These are phyloP conservation scores for Actenoides hombroni DNA, from an alignment of 2,113 vertebrate genomes.

Conservation along the genomic window DNA sequence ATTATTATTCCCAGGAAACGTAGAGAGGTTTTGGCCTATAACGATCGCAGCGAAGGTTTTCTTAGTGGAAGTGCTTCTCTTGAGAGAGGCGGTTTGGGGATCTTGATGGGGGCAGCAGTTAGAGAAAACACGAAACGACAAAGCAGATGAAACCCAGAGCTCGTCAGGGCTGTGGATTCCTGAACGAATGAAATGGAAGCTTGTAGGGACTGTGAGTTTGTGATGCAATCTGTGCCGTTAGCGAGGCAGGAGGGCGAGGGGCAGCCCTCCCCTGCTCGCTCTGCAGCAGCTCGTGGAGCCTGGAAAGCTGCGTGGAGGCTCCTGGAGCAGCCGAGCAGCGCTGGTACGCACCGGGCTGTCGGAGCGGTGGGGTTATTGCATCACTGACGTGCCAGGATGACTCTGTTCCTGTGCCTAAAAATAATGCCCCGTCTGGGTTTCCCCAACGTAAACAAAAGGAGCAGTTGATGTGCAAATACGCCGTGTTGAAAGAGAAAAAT, in stretches of 20 bases:
- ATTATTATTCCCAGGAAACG: not conserved
- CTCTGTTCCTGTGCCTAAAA: constrained; percentile 53
- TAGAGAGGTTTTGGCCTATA: not conserved
- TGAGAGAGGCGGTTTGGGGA: not conserved
- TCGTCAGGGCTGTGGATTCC: not conserved
- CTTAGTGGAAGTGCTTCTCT: not conserved
- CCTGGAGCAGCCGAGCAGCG: accelerated
- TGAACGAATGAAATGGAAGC: not conserved
- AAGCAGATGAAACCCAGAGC: not conserved
- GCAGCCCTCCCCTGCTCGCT: not conserved
- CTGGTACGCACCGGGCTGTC: not conserved
- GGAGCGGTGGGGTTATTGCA: not conserved
- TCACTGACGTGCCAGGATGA: constrained; percentile 14
- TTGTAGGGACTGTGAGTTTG: not conserved
- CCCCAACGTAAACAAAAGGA: constrained; percentile 47
- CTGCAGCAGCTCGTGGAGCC: not conserved
- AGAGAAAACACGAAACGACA: not conserved
- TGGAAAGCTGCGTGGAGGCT: not conserved
- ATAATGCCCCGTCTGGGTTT: constrained; percentile 46
- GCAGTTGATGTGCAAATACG: constrained; percentile 27
- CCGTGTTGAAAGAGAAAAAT: constrained; percentile 28
- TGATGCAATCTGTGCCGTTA: not conserved
- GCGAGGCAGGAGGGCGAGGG: not conserved
- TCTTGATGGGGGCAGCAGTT: not conserved
- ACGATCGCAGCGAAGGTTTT: not conserved